Conservation (phyloP, 2,113 vertebrate genomes). For the Capreolus pygargus region DNA sequence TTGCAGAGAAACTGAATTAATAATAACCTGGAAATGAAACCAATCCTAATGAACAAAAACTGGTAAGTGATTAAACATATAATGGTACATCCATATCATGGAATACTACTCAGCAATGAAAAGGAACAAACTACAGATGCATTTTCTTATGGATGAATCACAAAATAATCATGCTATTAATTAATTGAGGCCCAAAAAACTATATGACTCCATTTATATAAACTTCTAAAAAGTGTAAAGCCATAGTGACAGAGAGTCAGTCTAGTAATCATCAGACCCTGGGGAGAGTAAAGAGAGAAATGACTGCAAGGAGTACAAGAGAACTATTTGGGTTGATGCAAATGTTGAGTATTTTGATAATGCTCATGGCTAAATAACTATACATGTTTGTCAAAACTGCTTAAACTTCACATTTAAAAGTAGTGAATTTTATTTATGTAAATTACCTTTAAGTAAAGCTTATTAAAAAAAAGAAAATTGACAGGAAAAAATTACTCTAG, state of each 20-base stretch:
- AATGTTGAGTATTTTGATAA: neutral
- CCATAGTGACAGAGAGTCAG: neutral
- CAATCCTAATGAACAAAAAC: neutral
- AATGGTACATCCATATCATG: neutral
- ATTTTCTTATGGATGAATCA: neutral
- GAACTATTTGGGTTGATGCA: neutral
- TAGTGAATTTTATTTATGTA: neutral
- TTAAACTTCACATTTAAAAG: neutral
- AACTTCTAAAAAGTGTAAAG: constrained; percentile 2
- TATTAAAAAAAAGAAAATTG: neutral
- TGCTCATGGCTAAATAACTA: neutral
- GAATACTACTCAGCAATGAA: neutral
- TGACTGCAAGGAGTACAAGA: neutral
- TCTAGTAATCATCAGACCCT: neutral
- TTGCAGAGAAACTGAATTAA: neutral
- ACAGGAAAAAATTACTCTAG: neutral
- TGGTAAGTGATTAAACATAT: neutral
- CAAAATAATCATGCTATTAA: neutral
- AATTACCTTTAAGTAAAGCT: neutral
- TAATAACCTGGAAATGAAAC: neutral
- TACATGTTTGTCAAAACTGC: neutral
- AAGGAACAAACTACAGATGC: neutral
- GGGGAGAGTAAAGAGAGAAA: neutral
- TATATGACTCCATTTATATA: neutral
- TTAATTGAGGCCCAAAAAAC: neutral